Percentiles rank a stretch among this genome's conserved stretches.
Evolutionary conservation across 2,888 invertebrate genomes (phyloP).

Genomic region (Drosophila greeni): DNA sequence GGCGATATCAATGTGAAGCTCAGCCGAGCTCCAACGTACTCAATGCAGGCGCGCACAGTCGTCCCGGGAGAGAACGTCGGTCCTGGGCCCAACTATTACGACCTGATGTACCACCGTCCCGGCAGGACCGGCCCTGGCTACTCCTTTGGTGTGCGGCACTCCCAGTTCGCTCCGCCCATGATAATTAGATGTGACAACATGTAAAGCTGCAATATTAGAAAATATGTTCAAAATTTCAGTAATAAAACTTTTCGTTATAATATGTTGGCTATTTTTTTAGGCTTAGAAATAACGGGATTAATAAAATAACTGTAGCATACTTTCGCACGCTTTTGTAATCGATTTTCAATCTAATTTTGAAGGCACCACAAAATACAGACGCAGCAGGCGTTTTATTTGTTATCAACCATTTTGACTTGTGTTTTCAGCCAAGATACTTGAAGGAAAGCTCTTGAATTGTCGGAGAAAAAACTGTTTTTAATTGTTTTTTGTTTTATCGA

Average conservation of each 20-base stretch:
- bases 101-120: slow-evolving; percentile 72
- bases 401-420: not conserved
- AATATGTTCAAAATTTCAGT: slow-evolving; percentile 43
- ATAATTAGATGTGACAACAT: slow-evolving; percentile 77
- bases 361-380: too few species aligned
- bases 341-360: not conserved
- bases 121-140: slow-evolving; percentile 70
- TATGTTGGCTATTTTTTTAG: not conserved
- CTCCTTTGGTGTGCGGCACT: slow-evolving; percentile 76
- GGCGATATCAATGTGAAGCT: slow-evolving; percentile 60
- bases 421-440: not conserved
- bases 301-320: not conserved
- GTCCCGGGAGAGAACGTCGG: slow-evolving; percentile 35
- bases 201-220: slow-evolving; percentile 66
- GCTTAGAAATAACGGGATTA: not conserved
- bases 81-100: slow-evolving; percentile 75
- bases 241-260: not conserved
- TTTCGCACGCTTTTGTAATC: not conserved
- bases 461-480: too few species aligned
- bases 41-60: slow-evolving; percentile 58
- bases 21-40: slow-evolving; percentile 66
- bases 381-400: not conserved
- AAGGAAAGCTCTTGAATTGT: not conserved
- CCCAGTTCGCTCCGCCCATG: slow-evolving; percentile 75
- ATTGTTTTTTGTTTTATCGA: not conserved